Percentiles rank a stretch among this genome's conserved stretches.
phyloP scores from a whole-genome alignment of 2,113 vertebrate genomes.

The Catharus fuscescens region DNA sequence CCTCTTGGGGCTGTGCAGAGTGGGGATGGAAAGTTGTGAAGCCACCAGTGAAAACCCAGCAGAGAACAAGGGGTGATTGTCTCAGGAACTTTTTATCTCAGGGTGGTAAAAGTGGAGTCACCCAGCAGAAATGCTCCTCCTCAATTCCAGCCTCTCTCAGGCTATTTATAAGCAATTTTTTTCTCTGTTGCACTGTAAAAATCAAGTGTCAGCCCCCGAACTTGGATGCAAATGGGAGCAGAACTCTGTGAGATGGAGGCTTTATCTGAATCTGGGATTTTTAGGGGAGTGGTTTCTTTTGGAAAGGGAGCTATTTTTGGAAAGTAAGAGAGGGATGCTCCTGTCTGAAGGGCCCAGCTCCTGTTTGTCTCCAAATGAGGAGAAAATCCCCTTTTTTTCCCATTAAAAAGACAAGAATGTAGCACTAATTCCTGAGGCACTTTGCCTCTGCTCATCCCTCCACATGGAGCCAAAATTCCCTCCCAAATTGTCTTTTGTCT shows the following conservation, averaged over 20 bases:
- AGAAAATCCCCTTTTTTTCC: background rate
- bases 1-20: background rate
- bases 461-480: background rate
- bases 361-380: background rate
- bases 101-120: slow-evolving; percentile 51
- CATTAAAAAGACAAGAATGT: background rate
- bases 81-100: slow-evolving; percentile 3
- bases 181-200: slow-evolving; percentile 56
- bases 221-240: slow-evolving; percentile 21
- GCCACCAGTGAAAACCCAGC: slow-evolving; percentile 17
- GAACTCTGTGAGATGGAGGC: slow-evolving; percentile 21
- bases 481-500: slow-evolving; percentile 6
- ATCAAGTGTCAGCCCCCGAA: background rate
- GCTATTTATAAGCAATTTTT: slow-evolving; percentile 49
- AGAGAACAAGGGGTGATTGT: slow-evolving; percentile 1
- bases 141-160: slow-evolving; percentile 54
- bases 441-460: slow-evolving; percentile 19
- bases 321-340: background rate
- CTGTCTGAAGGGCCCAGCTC: background rate
- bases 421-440: background rate
- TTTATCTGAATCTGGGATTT: background rate
- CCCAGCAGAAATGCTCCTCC: slow-evolving; percentile 18
- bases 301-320: slow-evolving; percentile 60
- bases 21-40: background rate
- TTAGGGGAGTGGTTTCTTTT: background rate